Conservation (phyloP, 2,113 vertebrate genomes). For the Eublepharis macularius region DNA sequence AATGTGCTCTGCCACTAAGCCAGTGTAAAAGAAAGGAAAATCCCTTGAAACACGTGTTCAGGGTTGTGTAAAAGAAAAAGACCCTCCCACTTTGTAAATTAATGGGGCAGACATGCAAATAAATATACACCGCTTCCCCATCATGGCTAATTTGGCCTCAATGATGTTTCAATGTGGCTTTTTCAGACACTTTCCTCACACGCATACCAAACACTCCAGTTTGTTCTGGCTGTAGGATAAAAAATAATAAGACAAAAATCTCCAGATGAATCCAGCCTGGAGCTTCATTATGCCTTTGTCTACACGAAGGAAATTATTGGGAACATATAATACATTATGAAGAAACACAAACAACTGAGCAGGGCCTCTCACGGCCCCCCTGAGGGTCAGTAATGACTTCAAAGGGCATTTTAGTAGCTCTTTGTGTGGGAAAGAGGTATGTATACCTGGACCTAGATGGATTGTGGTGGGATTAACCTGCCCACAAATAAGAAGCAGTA, state of each 20-base stretch:
- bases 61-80: too few species aligned
- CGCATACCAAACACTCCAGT: too few species aligned
- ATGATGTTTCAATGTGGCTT: not conserved
- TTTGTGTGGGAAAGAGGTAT: conserved; percentile 7
- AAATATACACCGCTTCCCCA: too few species aligned
- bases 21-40: too few species aligned
- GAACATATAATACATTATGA: not conserved
- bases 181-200: not conserved
- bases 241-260: not conserved
- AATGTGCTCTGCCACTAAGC: too few species aligned
- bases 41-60: too few species aligned
- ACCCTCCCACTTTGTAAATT: too few species aligned
- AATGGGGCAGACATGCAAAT: too few species aligned
- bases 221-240: not conserved
- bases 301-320: not conserved
- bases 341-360: conserved; percentile 5
- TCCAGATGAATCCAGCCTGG: not conserved
- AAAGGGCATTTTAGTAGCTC: not conserved
- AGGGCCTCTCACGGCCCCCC: not conserved
- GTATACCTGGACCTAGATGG: not conserved
- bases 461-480: conserved; percentile 25
- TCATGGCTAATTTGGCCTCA: too few species aligned
- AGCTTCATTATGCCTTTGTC: conserved; percentile 12
- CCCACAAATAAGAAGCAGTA: not conserved
- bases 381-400: conserved; percentile 28